These are phyloP conservation scores for Sthenelais limicola DNA, from an alignment of 2,888 invertebrate genomes.

Conservation along the genomic window DNA sequence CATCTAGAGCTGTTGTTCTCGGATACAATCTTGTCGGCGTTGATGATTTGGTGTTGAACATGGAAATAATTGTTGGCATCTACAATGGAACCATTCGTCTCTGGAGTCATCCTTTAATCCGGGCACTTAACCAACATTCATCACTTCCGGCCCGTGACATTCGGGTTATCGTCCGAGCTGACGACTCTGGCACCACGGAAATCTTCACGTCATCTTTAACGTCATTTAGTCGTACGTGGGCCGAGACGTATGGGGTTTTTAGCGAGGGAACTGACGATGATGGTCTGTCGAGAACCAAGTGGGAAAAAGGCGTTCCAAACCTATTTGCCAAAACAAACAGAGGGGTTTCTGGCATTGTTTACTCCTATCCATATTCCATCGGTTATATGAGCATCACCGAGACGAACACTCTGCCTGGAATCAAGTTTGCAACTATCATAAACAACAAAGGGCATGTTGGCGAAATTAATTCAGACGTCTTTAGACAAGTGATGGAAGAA, in stretches of 20 bases:
- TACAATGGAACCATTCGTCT: slow-evolving; percentile 18
- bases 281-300: slow-evolving; percentile 33
- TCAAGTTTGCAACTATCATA: slow-evolving; percentile 55
- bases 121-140: slow-evolving; percentile 51
- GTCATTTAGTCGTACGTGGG: slow-evolving; percentile 58
- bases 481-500: neutral
- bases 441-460: slow-evolving; percentile 54
- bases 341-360: slow-evolving; percentile 46
- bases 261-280: slow-evolving; percentile 47
- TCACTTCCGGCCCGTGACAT: slow-evolving; percentile 56
- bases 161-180: slow-evolving; percentile 59
- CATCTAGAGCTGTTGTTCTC: slow-evolving; percentile 43
- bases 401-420: slow-evolving; percentile 46
- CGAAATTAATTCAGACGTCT: too few species aligned
- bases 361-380: slow-evolving; percentile 55
- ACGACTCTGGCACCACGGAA: slow-evolving; percentile 65
- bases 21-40: slow-evolving; percentile 32
- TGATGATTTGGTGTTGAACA: neutral
- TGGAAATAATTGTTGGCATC: slow-evolving; percentile 14
- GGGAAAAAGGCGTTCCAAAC: slow-evolving; percentile 32
- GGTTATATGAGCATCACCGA: slow-evolving; percentile 62
- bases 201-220: slow-evolving; percentile 62
- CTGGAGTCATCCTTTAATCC: slow-evolving; percentile 22
- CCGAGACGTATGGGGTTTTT: slow-evolving; percentile 57
- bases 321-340: slow-evolving; percentile 43